Percentiles rank a stretch among this genome's conserved stretches.
Evolutionary conservation across 2,888 invertebrate genomes (phyloP).

Genomic region (Agrotis segetum): DNA sequence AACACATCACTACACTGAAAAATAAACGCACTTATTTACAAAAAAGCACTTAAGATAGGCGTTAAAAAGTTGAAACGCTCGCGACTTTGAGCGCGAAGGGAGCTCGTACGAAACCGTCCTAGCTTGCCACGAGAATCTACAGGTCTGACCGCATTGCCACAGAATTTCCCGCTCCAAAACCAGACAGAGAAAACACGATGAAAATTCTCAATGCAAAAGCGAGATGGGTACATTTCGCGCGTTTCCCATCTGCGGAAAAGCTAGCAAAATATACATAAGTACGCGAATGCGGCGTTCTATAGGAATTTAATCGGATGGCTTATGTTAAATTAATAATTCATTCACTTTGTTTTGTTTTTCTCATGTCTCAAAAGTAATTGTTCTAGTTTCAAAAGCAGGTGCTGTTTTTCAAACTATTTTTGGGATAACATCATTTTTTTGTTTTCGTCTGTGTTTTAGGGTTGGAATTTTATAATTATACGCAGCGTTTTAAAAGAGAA

Average conservation of each 20-base stretch:
- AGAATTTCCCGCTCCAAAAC: conserved; percentile 81
- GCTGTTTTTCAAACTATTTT: conserved; percentile 43
- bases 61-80: conserved; percentile 66
- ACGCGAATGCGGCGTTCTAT: conserved; percentile 66
- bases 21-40: conserved; percentile 61
- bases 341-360: conserved; percentile 58
- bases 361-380: conserved; percentile 38
- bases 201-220: conserved; percentile 59
- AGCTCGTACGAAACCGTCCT: conserved; percentile 77
- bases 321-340: conserved; percentile 69
- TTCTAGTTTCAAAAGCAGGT: conserved; percentile 38
- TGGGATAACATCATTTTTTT: conserved; percentile 16
- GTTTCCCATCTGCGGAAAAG: conserved; percentile 74
- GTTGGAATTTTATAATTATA: conserved; percentile 20
- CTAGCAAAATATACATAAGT: conserved; percentile 65
- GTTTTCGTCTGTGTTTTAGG: conserved; percentile 5
- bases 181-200: conserved; percentile 66
- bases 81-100: conserved; percentile 51
- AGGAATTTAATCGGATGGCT: conserved; percentile 60
- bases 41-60: conserved; percentile 63
- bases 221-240: conserved; percentile 68
- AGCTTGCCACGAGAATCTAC: conserved; percentile 82
- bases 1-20: conserved; percentile 66
- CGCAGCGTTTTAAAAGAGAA: not conserved
- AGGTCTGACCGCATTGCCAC: conserved; percentile 84